phyloP scores from a whole-genome alignment of 2,797 vertebrate genomes.

The Lithobates sylvaticus region DNA sequence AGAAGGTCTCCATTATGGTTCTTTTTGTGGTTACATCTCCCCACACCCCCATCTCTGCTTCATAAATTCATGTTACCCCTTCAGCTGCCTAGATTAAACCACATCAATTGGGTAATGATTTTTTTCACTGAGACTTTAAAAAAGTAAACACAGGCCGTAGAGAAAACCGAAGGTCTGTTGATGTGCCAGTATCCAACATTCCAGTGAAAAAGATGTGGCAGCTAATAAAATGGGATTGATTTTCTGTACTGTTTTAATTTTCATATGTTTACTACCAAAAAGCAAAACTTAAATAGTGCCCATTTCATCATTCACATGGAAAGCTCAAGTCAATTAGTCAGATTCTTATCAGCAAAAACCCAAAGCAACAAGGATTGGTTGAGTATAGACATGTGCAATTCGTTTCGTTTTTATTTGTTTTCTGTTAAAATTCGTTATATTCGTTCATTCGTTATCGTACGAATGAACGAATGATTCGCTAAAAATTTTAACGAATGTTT shows the following conservation, averaged over 20 bases:
- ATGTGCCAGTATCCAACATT: slow-evolving; percentile 8
- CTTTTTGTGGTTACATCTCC: slow-evolving; percentile 48
- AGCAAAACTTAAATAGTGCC: background rate
- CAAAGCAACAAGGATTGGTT: background rate
- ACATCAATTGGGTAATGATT: slow-evolving; percentile 45
- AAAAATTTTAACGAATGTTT: too few species aligned
- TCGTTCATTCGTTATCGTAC: too few species aligned
- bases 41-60: slow-evolving; percentile 17
- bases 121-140: slow-evolving; percentile 29
- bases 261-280: background rate
- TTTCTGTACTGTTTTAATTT: slow-evolving; percentile 19
- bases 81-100: slow-evolving; percentile 14
- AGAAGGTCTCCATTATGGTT: slow-evolving; percentile 51
- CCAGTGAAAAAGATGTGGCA: background rate
- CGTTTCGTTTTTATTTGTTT: too few species aligned
- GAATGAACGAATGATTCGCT: too few species aligned
- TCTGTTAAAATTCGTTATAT: too few species aligned
- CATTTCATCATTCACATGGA: background rate
- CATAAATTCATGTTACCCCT: slow-evolving; percentile 49
- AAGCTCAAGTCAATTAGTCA: background rate
- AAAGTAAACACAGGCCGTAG: slow-evolving; percentile 10
- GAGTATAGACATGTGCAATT: too few species aligned
- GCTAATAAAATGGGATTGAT: slow-evolving; percentile 15
- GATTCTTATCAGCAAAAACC: background rate
- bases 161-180: slow-evolving; percentile 9